phyloP scores from a whole-genome alignment of 2,888 invertebrate genomes.

The Pollenia griseotomentosa region DNA sequence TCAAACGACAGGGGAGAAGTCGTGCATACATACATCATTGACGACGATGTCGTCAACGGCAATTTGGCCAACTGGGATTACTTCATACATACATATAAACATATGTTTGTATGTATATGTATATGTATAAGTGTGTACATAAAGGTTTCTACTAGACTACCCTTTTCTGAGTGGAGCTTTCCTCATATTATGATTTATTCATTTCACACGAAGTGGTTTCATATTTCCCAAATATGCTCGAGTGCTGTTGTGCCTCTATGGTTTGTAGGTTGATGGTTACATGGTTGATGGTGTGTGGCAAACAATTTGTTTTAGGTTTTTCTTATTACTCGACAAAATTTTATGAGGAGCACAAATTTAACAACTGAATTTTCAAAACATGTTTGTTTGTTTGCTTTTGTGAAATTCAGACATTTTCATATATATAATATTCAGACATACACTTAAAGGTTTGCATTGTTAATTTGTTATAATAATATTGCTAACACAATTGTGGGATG shows the following conservation, averaged over 20 bases:
- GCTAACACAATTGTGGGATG: too few relatives aligned
- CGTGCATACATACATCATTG: too few relatives aligned
- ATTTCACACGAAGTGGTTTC: constrained; percentile 39
- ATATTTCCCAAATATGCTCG: constrained; percentile 20
- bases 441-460: neutral
- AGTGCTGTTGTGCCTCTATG: neutral
- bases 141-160: too few relatives aligned
- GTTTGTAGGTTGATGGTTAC: neutral
- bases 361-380: neutral
- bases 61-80: too few relatives aligned
- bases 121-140: too few relatives aligned
- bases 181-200: constrained; percentile 52
- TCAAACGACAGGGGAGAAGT: too few relatives aligned
- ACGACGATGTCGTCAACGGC: too few relatives aligned
- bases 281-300: neutral
- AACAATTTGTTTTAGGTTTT: constrained; percentile 6
- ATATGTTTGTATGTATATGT: too few relatives aligned
- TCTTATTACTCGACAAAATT: neutral
- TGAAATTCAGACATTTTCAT: neutral
- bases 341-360: neutral
- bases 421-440: neutral
- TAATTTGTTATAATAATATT: too few relatives aligned
- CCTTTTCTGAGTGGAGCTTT: neutral
- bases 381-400: neutral
- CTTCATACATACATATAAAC: too few relatives aligned